Base-by-base conservation (phyloP, 1,140 invertebrate genomes). In the Gryllus bimaculatus region DNA sequence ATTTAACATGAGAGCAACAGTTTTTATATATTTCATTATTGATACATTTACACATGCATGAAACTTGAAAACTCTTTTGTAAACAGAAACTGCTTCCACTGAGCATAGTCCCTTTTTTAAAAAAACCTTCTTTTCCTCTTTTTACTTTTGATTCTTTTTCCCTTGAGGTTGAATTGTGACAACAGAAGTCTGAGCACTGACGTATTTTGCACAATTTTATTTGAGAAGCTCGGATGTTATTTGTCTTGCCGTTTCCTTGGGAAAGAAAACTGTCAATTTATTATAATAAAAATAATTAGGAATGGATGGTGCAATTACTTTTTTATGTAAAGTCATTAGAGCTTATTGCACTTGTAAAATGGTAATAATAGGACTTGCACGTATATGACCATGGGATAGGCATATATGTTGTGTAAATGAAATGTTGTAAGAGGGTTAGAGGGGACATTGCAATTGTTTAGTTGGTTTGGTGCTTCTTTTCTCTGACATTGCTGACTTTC, bases 401-500 rank as follows among this genome's bases (percentile, higher is more conserved):
- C 54, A 66, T 66, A 66, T 66, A 66, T 66, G 54, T 10, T 18
- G 18, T 66, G 18, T 66, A 18, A 66, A 66, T 66, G 54, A 66
- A 66, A 66, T 66, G 18, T 66, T 18, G 10, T 66, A 39, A 39
- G 26, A 39, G 26, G 10, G 54, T 66, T 66, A 66, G 18, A 66
- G 18, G 54, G 54, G 1, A 66, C 54, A 13, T 66, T 66, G 54
- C 54, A 66, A 77, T 10, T 47, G 12, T 54, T 77, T 48, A 47
- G 47, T 77, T 54, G 76, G 76, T 77, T 77, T 77, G 76, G 76
- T 77, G 76, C 76, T 77, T 77, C 54, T 66, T 77, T 20, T 77
- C 76, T 77, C 76, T 54, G 76, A 48, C 76, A 77, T 77, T 77
- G 76, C 76, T 77, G 76, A 77, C 76, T 48, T 77, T 77, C 76